Conservation (phyloP, 2,888 invertebrate species). For the Serripes groenlandicus region DNA sequence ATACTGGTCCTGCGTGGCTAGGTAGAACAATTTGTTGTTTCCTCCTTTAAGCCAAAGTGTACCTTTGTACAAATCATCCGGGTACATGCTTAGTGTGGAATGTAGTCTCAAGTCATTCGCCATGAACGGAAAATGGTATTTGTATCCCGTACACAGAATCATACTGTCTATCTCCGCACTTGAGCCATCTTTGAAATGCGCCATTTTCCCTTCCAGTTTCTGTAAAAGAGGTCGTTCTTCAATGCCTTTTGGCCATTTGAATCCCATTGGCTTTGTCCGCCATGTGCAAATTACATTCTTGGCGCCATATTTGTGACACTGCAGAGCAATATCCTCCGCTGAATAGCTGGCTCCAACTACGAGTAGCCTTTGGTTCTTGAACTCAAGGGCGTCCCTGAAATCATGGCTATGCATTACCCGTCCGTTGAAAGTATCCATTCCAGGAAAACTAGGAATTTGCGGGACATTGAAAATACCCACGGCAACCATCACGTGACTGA, state of each 20-base stretch:
- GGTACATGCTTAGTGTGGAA: conserved; percentile 18
- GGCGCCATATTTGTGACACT: conserved; percentile 52
- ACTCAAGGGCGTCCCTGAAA: conserved; percentile 49
- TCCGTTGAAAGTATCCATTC: conserved; percentile 49
- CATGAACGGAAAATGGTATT: conserved; percentile 41
- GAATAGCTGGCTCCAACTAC: conserved; percentile 56
- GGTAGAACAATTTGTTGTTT: conserved; percentile 53
- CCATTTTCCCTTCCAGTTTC: conserved; percentile 36
- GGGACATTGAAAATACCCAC: conserved; percentile 53
- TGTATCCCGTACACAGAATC: conserved; percentile 49
- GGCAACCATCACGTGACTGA: conserved; percentile 57
- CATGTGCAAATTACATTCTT: conserved; percentile 39
- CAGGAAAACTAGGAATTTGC: conserved; percentile 46
- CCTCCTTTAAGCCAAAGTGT: conserved; percentile 50
- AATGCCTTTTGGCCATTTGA: conserved; percentile 56
- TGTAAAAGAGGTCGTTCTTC: conserved; percentile 55
- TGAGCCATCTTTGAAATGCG: conserved; percentile 60
- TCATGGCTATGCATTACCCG: conserved; percentile 55
- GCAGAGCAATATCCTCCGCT: conserved; percentile 53
- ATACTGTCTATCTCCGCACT: conserved; percentile 53
- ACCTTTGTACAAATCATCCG: conserved; percentile 55
- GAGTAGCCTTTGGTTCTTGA: conserved; percentile 40
- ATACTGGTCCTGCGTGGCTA: conserved; percentile 54
- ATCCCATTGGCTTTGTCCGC: conserved; percentile 56
- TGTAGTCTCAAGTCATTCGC: conserved; percentile 33